phyloP scores from a whole-genome alignment of 2,113 vertebrate genomes.

The Papio anubis region DNA sequence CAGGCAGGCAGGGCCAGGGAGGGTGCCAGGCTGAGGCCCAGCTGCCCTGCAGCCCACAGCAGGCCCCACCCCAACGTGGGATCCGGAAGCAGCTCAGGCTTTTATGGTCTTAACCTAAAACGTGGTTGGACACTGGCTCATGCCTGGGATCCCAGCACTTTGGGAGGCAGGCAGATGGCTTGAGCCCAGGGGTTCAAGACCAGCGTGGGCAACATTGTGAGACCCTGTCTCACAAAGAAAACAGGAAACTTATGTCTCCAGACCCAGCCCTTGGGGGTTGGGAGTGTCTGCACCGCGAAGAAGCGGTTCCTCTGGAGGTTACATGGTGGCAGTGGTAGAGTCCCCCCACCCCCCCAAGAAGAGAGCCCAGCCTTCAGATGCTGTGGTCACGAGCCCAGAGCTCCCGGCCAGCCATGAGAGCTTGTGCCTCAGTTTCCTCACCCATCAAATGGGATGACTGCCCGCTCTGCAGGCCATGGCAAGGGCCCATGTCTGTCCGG shows the following conservation, averaged over 20 bases:
- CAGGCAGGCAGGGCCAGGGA: no score
- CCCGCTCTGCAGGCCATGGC: neutral
- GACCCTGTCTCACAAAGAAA: no score
- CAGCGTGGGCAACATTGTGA: no score
- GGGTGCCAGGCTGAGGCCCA: neutral
- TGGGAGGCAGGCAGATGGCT: no score
- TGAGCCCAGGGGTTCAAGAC: no score
- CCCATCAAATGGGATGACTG: neutral
- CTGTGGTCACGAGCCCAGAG: neutral
- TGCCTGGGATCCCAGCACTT: no score
- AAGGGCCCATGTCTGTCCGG: fast-evolving
- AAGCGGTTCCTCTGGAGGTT: neutral
- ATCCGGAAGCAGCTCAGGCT: neutral
- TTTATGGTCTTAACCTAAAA: neutral
- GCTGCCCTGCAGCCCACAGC: neutral
- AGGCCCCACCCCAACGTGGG: neutral
- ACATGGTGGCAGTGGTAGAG: no score
- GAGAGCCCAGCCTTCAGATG: no score
- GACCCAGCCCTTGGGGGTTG: neutral
- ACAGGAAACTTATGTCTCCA: neutral
- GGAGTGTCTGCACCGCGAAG: neutral
- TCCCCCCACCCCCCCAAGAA: neutral
- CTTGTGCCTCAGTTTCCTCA: neutral
- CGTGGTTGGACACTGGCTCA: no score
- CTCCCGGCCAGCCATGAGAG: no score